Base-by-base conservation (phyloP, 2,797 vertebrate species). In the Dromococcyx pavoninus region DNA sequence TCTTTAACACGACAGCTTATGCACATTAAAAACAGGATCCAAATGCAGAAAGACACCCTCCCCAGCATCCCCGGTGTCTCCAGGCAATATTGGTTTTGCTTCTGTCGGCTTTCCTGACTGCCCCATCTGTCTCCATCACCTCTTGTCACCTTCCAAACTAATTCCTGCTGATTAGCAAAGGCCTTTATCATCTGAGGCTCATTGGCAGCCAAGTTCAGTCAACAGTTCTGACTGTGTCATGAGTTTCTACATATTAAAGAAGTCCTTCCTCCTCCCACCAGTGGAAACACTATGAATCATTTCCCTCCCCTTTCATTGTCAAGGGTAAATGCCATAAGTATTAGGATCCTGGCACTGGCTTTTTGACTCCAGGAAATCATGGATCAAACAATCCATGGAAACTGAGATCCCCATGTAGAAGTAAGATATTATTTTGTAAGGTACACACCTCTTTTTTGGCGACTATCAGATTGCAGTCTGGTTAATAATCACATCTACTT, bases 261-360 rank as follows among this genome's bases (percentile, higher is more conserved):
- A 37, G 60, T 78, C 35, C 48, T 77, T 91, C 37, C 53, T 17
- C 24, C 71, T 93, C 71, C 74, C 50, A 79, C 39, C 0, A 0
- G 57, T 94, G 90, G 94, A 96, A 96, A 93, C 41, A 37, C 24
- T 48, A 48, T 97, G 95, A 97, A 96, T 96, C 94, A 96, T 93
- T 94, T 93, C 86, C 91, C 96, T 91, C 83, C 58, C 77, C 41
- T 94, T 96, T 95, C 93, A 94, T 96, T 95, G 90, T 95, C 86
- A 90, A 80, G 69, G 93, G 86, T 71, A 93, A 93, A 94, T 89
- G 53, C 77, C 88, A 90, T 87, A 78, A 66, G 18, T 91, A 66
- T 91, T 96, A 75, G 76, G 70, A 76, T 58, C 75, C 66, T 88
- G 73, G 85, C 85, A 92, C 32, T 92, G 82, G 66, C 78, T 79